A percentile compares a stretch with the other conserved stretches of the same genome.
Evolutionary conservation across 2,113 vertebrate species (phyloP).

Genomic region (Fulica atra): DNA sequence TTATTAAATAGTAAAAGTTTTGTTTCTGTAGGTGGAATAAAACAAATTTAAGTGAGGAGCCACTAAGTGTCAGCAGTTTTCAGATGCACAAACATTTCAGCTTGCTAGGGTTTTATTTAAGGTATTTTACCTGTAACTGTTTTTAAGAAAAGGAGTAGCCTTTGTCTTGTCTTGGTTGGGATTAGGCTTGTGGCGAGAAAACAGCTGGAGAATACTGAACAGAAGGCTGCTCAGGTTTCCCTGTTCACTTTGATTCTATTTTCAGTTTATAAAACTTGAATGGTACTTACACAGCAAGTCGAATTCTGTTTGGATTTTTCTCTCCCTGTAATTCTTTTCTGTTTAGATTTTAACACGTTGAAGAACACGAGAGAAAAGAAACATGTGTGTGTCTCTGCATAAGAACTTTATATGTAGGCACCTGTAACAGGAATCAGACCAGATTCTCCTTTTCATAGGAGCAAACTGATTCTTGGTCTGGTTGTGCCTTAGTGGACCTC

Average conservation of each 20-base stretch:
- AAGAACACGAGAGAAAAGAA: neutral
- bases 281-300: neutral
- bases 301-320: neutral
- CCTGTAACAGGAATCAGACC: neutral
- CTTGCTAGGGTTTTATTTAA: neutral
- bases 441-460: neutral
- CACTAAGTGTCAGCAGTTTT: neutral
- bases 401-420: neutral
- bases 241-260: neutral
- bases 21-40: neutral
- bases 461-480: neutral
- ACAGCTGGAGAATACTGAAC: neutral
- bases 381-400: rapidly evolving
- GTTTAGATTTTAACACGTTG: neutral
- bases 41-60: neutral
- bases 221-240: neutral
- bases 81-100: neutral
- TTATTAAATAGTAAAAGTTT: neutral
- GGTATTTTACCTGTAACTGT: neutral
- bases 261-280: neutral
- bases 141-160: neutral
- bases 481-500: neutral
- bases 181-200: neutral
- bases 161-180: neutral
- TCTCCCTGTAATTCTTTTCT: neutral